Evolutionary conservation across 2,797 vertebrate species (phyloP).

Genomic region (Spinus olivaceus): DNA sequence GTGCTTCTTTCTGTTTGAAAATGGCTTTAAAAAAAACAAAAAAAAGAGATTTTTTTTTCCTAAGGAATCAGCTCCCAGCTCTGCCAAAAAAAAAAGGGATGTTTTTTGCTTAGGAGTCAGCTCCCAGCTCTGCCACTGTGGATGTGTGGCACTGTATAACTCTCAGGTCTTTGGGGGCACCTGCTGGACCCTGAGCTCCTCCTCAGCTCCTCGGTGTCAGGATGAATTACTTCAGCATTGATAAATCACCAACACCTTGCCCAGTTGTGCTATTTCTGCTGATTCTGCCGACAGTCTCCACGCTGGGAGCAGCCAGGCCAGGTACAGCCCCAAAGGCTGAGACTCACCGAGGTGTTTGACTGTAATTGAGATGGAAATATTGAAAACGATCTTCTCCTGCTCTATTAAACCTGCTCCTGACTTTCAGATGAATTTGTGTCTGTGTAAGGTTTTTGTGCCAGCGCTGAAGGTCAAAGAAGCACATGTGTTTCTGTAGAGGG

Average conservation of each 20-base stretch:
- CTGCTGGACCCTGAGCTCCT: slow-evolving; percentile 29
- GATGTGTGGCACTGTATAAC: not conserved
- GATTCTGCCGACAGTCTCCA: slow-evolving; percentile 3
- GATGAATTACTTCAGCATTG: slow-evolving; percentile 40
- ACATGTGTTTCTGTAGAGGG: not conserved
- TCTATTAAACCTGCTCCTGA: slow-evolving; percentile 18
- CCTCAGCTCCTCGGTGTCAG: not conserved
- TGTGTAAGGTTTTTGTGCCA: slow-evolving; percentile 6
- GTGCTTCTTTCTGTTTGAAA: not conserved
- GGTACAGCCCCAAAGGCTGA: slow-evolving; percentile 42
- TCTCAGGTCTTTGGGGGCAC: slow-evolving; percentile 8
- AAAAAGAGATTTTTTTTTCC: not conserved
- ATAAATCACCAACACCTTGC: slow-evolving; percentile 44
- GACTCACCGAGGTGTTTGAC: slow-evolving; percentile 7
- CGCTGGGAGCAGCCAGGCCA: not conserved
- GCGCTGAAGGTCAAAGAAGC: not conserved
- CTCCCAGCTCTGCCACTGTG: not conserved
- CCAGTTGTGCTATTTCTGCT: slow-evolving; percentile 51
- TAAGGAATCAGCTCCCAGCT: not conserved
- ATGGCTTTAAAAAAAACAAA: not conserved
- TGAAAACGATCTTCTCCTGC: slow-evolving; percentile 9
- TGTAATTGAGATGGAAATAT: slow-evolving; percentile 54
- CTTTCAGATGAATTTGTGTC: slow-evolving; percentile 15
- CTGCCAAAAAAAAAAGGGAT: not conserved
- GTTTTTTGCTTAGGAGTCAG: not conserved